Conservation (phyloP, 2,888 invertebrate species). For the Drosophila meridiana region DNA sequence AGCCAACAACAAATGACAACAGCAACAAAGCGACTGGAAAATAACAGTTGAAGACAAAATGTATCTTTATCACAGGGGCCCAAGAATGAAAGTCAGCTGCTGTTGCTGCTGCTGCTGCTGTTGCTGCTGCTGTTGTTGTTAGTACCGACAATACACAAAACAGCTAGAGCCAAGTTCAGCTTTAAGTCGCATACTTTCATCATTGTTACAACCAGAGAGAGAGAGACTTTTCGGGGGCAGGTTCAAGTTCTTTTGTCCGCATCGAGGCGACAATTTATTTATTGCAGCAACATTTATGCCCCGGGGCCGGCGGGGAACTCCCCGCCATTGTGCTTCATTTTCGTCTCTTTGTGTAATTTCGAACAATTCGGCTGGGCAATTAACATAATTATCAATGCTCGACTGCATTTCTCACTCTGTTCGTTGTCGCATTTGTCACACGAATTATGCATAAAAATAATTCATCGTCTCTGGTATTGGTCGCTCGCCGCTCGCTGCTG, state of each 20-base stretch:
- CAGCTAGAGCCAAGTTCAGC: conserved; percentile 43
- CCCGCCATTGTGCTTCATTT: background rate
- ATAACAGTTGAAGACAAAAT: conserved; percentile 40
- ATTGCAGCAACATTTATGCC: conserved; percentile 48
- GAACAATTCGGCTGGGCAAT: conserved; percentile 61
- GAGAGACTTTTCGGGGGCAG: background rate
- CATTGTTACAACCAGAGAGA: conserved; percentile 20
- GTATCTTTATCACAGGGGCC: conserved; percentile 51
- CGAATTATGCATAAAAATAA: conserved; percentile 72
- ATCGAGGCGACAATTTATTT: conserved; percentile 49
- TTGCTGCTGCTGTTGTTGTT: conserved; percentile 10
- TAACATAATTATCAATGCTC: conserved; percentile 78
- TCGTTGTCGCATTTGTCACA: conserved; percentile 68
- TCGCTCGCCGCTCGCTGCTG: background rate
- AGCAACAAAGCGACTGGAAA: conserved; percentile 37
- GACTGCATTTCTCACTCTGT: conserved; percentile 58
- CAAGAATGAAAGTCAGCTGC: conserved; percentile 67
- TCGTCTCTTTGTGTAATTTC: conserved; percentile 7
- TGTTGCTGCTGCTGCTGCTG: conserved; percentile 14
- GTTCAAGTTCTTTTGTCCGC: conserved; percentile 30
- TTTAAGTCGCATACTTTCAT: conserved; percentile 38
- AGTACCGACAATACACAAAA: conserved; percentile 32
- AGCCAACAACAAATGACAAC: conserved; percentile 45
- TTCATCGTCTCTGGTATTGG: conserved; percentile 19
- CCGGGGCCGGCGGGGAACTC: background rate